Evolutionary conservation across 2,888 invertebrate species (phyloP).

Genomic region (Meghimatium bilineatum): DNA sequence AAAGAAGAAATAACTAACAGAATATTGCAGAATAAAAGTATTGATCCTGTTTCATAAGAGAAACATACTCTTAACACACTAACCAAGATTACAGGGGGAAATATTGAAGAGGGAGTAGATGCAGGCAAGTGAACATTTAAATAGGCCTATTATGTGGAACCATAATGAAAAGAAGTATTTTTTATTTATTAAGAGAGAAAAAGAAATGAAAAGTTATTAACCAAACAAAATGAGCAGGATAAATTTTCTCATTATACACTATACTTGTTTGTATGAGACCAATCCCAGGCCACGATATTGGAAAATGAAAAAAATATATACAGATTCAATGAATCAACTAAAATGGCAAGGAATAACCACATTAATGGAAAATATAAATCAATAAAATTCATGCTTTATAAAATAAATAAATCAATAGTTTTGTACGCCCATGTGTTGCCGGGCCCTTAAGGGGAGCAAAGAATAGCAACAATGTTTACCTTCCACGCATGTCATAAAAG

Average conservation of each 20-base stretch:
- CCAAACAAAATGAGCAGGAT: neutral
- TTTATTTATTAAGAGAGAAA: too few relatives aligned
- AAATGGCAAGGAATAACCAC: neutral
- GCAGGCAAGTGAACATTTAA: neutral
- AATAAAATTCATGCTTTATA: conserved; percentile 2
- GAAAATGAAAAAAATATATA: conserved; percentile 26
- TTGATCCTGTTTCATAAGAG: too few relatives aligned
- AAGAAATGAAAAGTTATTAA: neutral
- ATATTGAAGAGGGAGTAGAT: too few relatives aligned
- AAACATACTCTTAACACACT: too few relatives aligned
- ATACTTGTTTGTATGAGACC: neutral
- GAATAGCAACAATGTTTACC: too few relatives aligned
- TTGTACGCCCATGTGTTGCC: too few relatives aligned
- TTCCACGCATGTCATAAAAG: too few relatives aligned
- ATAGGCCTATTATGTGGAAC: too few relatives aligned
- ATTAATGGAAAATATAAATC: conserved; percentile 17
- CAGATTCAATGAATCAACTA: neutral
- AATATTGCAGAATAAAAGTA: neutral
- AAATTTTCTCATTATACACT: neutral
- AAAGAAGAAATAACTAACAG: neutral
- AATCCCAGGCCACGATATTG: neutral
- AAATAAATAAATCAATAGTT: too few relatives aligned
- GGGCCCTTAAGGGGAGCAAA: too few relatives aligned
- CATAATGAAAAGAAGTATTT: too few relatives aligned
- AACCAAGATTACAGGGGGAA: too few relatives aligned